Evolutionary conservation across 2,888 invertebrate species (phyloP).

Genomic region (Eueremaeus valkanovi): DNA sequence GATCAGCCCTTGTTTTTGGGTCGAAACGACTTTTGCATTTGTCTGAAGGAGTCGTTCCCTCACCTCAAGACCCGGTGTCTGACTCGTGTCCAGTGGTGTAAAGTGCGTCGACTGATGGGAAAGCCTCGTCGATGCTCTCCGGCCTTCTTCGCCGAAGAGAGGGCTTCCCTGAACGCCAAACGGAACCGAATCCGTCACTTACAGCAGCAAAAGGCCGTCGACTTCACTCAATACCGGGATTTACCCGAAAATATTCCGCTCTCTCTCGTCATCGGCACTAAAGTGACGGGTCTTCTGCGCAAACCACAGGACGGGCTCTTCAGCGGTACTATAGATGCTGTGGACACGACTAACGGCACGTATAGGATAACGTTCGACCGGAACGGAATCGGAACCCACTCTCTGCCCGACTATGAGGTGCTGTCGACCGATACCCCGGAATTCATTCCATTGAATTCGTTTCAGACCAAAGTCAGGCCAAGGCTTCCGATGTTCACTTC

Average conservation of each 20-base stretch:
- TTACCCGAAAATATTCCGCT: conserved; percentile 90
- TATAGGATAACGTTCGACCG: conserved; percentile 93
- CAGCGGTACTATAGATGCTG: conserved; percentile 88
- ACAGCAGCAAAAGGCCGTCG: conserved; percentile 77
- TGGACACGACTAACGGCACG: conserved; percentile 88
- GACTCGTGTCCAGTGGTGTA: conserved; percentile 88
- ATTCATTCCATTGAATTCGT: conserved; percentile 77
- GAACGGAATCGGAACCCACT: conserved; percentile 85
- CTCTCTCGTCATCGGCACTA: conserved; percentile 89
- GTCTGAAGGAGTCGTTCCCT: conserved; percentile 89
- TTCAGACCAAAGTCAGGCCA: conserved; percentile 58
- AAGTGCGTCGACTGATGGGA: conserved; percentile 91
- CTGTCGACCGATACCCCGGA: conserved; percentile 86
- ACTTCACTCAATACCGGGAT: conserved; percentile 71
- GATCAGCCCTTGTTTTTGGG: conserved; percentile 88
- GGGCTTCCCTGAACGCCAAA: conserved; percentile 81
- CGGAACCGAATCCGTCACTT: conserved; percentile 84
- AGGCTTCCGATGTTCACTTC: conserved; percentile 51
- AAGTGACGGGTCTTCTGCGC: conserved; percentile 75
- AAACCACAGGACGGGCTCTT: conserved; percentile 93
- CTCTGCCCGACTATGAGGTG: conserved; percentile 94
- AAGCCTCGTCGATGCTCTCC: conserved; percentile 70
- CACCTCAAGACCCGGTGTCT: conserved; percentile 77
- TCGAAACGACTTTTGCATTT: conserved; percentile 93
- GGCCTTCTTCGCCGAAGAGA: conserved; percentile 92